Percentiles rank a stretch among this genome's conserved stretches.
Conservation (phyloP, 2,113 vertebrate genomes). For the Rhodinocichla rosea region DNA sequence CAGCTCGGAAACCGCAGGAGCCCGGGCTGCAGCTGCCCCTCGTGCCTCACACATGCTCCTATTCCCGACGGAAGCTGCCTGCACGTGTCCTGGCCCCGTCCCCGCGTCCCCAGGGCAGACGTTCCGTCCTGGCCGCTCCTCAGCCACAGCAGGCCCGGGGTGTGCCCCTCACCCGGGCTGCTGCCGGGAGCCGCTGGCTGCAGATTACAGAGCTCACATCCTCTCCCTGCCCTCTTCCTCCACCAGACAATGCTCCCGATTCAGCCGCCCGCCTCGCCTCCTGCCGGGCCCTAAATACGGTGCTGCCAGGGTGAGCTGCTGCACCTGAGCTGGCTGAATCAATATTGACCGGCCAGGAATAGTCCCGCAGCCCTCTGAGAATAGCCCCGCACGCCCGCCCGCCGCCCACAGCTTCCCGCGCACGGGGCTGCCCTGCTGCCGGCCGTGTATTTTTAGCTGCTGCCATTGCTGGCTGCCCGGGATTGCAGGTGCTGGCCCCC, state of each 20-base stretch:
- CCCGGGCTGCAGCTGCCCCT: not conserved
- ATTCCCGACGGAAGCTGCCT: not conserved
- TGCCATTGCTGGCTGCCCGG: not conserved
- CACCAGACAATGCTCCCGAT: not conserved
- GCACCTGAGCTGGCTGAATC: slow-evolving; percentile 64
- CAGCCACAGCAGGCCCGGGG: not conserved
- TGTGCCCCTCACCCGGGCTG: not conserved
- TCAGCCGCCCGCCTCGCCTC: not conserved
- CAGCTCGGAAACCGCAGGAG: not conserved
- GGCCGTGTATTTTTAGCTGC: not conserved
- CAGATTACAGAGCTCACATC: slow-evolving; percentile 48
- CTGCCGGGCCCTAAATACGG: slow-evolving; percentile 25
- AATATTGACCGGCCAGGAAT: slow-evolving; percentile 71
- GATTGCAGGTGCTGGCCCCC: not conserved
- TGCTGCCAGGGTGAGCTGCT: slow-evolving; percentile 4
- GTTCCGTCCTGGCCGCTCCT: not conserved
- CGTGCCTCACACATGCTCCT: not conserved
- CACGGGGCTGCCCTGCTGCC: slow-evolving; percentile 36
- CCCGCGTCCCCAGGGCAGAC: not conserved
- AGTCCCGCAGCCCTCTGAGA: slow-evolving; percentile 61
- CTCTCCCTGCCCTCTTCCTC: slow-evolving; percentile 61
- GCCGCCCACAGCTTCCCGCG: slow-evolving; percentile 49
- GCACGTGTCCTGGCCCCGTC: not conserved
- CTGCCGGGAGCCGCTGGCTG: not conserved
- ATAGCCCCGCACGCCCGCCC: slow-evolving; percentile 34